Evolutionary conservation across 2,113 vertebrate genomes (phyloP).

Genomic region (Microcebus murinus): DNA sequence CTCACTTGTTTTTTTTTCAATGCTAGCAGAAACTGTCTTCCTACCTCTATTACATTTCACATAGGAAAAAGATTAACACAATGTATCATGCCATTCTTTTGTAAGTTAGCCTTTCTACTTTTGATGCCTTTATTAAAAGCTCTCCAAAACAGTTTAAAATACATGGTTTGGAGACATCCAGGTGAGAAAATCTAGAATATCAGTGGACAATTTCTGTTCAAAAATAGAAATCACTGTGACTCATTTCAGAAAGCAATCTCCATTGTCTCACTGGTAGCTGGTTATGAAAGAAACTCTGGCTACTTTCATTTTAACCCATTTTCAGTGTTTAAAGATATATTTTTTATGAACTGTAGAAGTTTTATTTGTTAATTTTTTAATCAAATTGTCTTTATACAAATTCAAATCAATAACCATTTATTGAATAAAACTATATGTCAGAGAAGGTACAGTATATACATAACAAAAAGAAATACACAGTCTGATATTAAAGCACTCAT

Average conservation of each 20-base stretch:
- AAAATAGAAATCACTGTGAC: background rate
- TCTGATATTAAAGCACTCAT: background rate
- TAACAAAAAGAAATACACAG: background rate
- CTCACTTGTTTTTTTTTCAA: conserved; percentile 38
- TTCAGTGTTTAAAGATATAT: background rate
- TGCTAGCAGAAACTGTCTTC: conserved; percentile 30
- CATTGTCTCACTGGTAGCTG: background rate
- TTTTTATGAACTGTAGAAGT: background rate
- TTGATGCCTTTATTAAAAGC: conserved; percentile 30
- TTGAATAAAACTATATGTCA: background rate
- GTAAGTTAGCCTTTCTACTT: conserved; percentile 13
- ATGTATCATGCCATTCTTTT: background rate
- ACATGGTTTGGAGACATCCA: background rate
- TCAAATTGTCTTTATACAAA: background rate
- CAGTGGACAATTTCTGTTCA: background rate
- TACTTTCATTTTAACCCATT: background rate
- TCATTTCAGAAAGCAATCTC: conserved; percentile 49
- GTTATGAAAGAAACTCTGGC: background rate
- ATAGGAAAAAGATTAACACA: conserved; percentile 56
- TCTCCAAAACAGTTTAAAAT: conserved; percentile 24
- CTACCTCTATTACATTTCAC: conserved; percentile 51
- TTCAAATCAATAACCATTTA: background rate
- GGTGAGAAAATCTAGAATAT: background rate
- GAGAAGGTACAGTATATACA: background rate
- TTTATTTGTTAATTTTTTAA: background rate